phyloP scores from a whole-genome alignment of 2,888 invertebrate species.

The Polymixis flavicincta region DNA sequence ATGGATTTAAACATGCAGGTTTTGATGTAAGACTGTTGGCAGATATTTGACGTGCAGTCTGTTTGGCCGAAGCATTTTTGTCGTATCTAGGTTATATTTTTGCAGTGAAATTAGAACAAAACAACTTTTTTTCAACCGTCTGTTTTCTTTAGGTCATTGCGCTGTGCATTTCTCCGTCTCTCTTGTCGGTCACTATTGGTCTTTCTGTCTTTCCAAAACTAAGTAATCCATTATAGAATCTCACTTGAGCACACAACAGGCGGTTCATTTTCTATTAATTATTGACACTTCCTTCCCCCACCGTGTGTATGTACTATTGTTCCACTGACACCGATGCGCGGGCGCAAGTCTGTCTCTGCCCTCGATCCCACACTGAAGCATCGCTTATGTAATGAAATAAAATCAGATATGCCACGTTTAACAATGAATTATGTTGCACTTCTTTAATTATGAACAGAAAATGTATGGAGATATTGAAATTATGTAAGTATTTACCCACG shows the following conservation, averaged over 20 bases:
- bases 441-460: constrained; percentile 69
- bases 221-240: constrained; percentile 22
- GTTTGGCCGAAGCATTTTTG: background rate
- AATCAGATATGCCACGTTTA: constrained; percentile 69
- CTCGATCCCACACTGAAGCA: constrained; percentile 84
- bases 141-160: constrained; percentile 14
- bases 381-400: constrained; percentile 81
- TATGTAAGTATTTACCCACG: constrained; percentile 62
- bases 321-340: constrained; percentile 82
- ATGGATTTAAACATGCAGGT: constrained; percentile 37
- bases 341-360: constrained; percentile 73
- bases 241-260: constrained; percentile 48
- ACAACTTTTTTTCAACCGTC: background rate
- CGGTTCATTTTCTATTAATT: constrained; percentile 62
- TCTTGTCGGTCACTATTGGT: background rate
- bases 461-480: constrained; percentile 58
- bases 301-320: constrained; percentile 71
- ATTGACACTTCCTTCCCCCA: constrained; percentile 66
- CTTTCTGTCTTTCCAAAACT: constrained; percentile 18
- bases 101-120: background rate
- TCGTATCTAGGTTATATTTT: background rate
- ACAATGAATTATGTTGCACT: constrained; percentile 69
- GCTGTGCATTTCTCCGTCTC: constrained; percentile 1
- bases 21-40: constrained; percentile 6
- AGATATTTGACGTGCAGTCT: background rate